Base-by-base conservation (phyloP, 2,888 invertebrate species). In the Oithona nana region DNA sequence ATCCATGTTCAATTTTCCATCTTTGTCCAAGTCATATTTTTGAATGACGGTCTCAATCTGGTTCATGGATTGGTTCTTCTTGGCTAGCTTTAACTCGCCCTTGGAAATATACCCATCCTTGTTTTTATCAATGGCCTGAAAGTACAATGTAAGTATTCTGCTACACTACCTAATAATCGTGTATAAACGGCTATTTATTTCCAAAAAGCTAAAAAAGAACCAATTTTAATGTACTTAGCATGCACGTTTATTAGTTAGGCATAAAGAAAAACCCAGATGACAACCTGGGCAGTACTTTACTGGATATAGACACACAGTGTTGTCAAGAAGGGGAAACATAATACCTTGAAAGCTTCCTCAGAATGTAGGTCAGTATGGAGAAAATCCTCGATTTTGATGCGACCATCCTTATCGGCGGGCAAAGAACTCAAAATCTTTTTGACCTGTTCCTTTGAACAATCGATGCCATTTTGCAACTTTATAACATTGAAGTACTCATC, bases 401-500 rank as follows among this genome's bases (percentile, higher is more conserved):
- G 22, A 16, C 54, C 54, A 16, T 54, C 26, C 3, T 20, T 24
- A 26, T 4, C 26, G 16, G 24, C 26, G 1, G 54, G 54, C 22
- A 54, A 26, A 2, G 54, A 26, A 3, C 26, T 26, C 4, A 54
- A 26, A 26, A 54, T 54, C 2, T 20, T 24, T 26, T 54, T 54
- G 2, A 54, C 59, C 59, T 59, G 48, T 22, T 59, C 59, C 28
- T 59, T 59, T 11, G 20, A 16, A 49, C 20, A 24, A 3, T 39
- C 48, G 48, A 59, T 59, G 13, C 49, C 49, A 48, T 59, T 59
- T 26, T 59, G 59, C 13, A 48, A 22, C 20, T 59, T 59, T 2
- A 59, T n/a, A 20, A 59, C 59, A 22, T 59, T 59, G 49, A 48
- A 59, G 22, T 22, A 59, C 26, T 59, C 59, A 28, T 59, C 59